A percentile compares a stretch with the other conserved stretches of the same genome.
phyloP scores from a whole-genome alignment of 2,113 vertebrate genomes.

The Aldabrachelys gigantea region DNA sequence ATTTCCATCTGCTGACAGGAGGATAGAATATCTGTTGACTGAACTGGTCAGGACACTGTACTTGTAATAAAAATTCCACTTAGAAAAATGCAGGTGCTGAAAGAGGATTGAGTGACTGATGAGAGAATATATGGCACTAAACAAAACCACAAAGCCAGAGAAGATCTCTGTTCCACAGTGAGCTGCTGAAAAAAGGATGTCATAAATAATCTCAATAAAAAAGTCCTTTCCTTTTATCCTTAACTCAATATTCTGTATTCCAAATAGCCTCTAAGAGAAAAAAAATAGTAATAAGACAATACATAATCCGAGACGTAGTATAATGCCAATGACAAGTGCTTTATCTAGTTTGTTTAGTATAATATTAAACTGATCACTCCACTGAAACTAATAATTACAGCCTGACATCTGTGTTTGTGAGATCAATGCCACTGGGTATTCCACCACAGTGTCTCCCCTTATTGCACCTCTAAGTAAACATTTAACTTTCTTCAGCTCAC shows the following conservation, averaged over 20 bases:
- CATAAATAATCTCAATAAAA: neutral
- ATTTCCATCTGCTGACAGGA: rapidly evolving
- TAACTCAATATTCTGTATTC: neutral
- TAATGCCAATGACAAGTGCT: neutral
- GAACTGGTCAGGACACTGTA: neutral
- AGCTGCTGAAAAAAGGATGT: neutral
- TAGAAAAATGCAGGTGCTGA: rapidly evolving
- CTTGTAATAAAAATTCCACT: neutral
- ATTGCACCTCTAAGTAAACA: conserved; percentile 8
- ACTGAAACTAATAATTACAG: neutral
- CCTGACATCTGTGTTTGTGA: neutral
- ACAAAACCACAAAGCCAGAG: neutral
- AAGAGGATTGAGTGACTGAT: neutral
- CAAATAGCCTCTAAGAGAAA: neutral
- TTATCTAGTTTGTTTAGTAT: neutral
- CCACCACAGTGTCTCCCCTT: neutral
- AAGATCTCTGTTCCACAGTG: neutral
- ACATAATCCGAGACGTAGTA: neutral
- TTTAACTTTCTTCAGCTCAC: neutral
- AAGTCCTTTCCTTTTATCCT: neutral
- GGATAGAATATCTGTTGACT: neutral
- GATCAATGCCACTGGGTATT: neutral
- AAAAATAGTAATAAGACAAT: neutral
- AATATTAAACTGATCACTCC: neutral
- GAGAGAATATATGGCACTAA: neutral